Evolutionary conservation across 2,113 vertebrate genomes (phyloP).

Genomic region (Tetraodon nigroviridis): DNA sequence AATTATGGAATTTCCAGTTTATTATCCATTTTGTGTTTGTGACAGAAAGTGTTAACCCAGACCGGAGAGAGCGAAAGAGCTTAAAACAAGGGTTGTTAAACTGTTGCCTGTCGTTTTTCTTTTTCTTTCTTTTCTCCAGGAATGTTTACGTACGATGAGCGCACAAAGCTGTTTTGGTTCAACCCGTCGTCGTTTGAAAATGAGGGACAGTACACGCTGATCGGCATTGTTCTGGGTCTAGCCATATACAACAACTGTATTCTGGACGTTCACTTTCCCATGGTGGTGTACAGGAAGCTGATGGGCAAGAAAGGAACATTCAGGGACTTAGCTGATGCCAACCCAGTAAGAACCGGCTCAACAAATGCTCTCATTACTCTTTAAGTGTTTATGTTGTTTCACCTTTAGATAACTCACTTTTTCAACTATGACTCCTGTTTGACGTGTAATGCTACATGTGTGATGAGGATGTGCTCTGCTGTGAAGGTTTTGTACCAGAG

Average conservation of each 20-base stretch:
- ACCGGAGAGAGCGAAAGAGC: too few relatives aligned
- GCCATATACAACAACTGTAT: constrained; percentile 99
- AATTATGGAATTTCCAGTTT: too few relatives aligned
- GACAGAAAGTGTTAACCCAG: too few relatives aligned
- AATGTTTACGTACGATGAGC: constrained; percentile 98
- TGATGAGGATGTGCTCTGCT: neutral
- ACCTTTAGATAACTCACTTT: neutral
- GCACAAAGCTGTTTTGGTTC: constrained; percentile 96
- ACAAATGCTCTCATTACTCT: neutral
- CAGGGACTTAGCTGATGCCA: constrained; percentile 92
- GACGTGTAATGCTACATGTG: neutral
- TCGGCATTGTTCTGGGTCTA: constrained; percentile 94
- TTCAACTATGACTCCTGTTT: neutral
- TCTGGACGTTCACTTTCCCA: constrained; percentile 97
- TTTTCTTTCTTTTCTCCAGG: constrained; percentile 64
- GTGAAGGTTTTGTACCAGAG: constrained; percentile 90
- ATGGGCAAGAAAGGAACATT: constrained; percentile 99
- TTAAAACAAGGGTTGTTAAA: neutral
- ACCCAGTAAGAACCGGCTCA: constrained; percentile 80
- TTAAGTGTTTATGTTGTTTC: neutral
- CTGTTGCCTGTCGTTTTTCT: neutral
- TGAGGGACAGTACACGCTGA: constrained; percentile 97
- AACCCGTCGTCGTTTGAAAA: constrained; percentile 97
- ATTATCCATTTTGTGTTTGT: too few relatives aligned
- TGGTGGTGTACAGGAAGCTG: constrained; percentile 98